Evolutionary conservation across 2,797 vertebrate genomes (phyloP).

Genomic region (Nyctibius grandis): DNA sequence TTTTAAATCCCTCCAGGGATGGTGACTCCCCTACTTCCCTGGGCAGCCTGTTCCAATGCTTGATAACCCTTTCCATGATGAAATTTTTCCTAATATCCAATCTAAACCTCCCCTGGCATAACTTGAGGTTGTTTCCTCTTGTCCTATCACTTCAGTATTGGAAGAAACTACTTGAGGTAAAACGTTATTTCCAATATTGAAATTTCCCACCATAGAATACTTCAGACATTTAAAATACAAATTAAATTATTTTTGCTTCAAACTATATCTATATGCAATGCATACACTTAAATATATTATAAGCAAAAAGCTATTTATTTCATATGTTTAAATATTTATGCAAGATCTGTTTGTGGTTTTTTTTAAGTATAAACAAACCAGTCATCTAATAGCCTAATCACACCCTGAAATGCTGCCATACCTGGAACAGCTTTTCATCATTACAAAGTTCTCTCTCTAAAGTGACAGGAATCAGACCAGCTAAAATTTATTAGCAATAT

Average conservation of each 20-base stretch:
- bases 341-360: background rate
- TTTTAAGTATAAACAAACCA: background rate
- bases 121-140: no score
- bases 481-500: background rate
- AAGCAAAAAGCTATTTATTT: background rate
- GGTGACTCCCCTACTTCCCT: no score
- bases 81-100: no score
- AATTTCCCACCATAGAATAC: background rate
- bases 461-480: background rate
- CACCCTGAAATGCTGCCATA: background rate
- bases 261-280: background rate
- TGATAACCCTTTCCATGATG: no score
- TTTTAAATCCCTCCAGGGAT: no score
- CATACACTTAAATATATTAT: background rate
- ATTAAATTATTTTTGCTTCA: background rate
- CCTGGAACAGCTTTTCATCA: background rate
- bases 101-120: no score
- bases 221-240: background rate
- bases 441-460: background rate
- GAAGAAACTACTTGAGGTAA: background rate
- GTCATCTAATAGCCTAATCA: background rate
- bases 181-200: background rate
- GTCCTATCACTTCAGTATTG: background rate
- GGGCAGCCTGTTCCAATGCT: no score
- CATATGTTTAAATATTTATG: background rate